Evolutionary conservation across 1,140 invertebrate genomes (phyloP), one percentile per base, ranked within the genome.

Genomic region (Diabrotica undecimpunctata): DNA sequence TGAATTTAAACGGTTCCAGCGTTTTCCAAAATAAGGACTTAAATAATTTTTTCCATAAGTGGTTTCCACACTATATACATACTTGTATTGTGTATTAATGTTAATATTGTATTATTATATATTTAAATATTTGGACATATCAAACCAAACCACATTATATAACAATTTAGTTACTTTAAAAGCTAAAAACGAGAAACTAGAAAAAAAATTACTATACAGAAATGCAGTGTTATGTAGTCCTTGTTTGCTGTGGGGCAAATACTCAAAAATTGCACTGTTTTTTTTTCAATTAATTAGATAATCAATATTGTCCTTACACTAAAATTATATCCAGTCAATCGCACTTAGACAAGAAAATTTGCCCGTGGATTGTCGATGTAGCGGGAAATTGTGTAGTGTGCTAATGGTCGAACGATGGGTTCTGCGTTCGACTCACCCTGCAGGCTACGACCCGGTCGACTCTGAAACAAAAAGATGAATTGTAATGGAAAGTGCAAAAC

Each of bases 381-480:
- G 66, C 66, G 65, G 60, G 54, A 60, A 70, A 70, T 66, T 72
- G n/a, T n/a, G n/a, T 46, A 46, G 5, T 10, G 71, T 62, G 72
- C 66, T 67, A 53, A 67, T 61, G 65, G 71, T 71, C 77, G 72
- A 74, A 73, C 70, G 77, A 66, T 77, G 77, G 77, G 77, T 78
- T 77, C 77, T 66, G 65, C 74, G 64, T 72, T 72, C 72, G 74
- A 64, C 74, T 74, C 74, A 78, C 77, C 77, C 77, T 78, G 77
- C 77, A 76, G 77, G 75, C 77, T 75, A 70, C 75, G 75, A 75
- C 73, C 73, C 75, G 74, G 74, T 66, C 68, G 67, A 72, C 69
- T 66, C 75, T 77, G 73, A 50, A 74, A 75, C 66, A 67, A 70
- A 75, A 69, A 59, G 53, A 65, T 0, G 8, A 5, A 13, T 11